Evolutionary conservation across 2,113 vertebrate species (phyloP), one percentile per base, ranked within the genome.

Genomic region (Hippocampus comes): DNA sequence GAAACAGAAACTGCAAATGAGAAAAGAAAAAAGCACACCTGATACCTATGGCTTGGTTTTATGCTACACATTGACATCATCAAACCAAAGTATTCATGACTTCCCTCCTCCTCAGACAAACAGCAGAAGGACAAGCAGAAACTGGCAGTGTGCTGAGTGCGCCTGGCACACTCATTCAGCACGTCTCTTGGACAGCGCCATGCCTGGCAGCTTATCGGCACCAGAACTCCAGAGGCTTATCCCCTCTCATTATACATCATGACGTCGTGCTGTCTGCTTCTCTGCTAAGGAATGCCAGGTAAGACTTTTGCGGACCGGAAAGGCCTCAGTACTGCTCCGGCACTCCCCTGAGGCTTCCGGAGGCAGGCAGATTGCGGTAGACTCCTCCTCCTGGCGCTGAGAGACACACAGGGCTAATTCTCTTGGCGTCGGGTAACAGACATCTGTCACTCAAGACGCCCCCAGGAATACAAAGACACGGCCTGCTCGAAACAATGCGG

Each of bases 221-320:
- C 77, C 87, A 88, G 77, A 83, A 43, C 83, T 86, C 84, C 78
- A 85, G 81, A 87, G 82, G 74, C 84, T 85, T 83, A 87, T 88
- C 84, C 89, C 72, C 70, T 75, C 79, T 88, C 84, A 86, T 38
- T 38, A 38, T 85, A 87, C 84, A 86, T 88, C 75, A 79, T 41
- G 80, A 61, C 56, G 78, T 83, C 86, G 73, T 88, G 83, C 60
- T 73, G 72, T 64, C 84, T 71, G 82, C 67, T 77, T 38, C 59
- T 77, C 85, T 89, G 88, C 87, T 85, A 83, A 86, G 90, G 90
- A 91, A 91, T 91, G 88, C 88, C 88, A 91, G 89, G 89, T 90
- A 79, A 80, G 71, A 77, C 63, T 82, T 84, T 71, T 70, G 68
- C n/a, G 72, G 75, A 68, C 63, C 68, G 42, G 67, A 73, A 56